Conservation (phyloP, 2,888 invertebrate genomes). For the Meiosimyza platycephala region DNA sequence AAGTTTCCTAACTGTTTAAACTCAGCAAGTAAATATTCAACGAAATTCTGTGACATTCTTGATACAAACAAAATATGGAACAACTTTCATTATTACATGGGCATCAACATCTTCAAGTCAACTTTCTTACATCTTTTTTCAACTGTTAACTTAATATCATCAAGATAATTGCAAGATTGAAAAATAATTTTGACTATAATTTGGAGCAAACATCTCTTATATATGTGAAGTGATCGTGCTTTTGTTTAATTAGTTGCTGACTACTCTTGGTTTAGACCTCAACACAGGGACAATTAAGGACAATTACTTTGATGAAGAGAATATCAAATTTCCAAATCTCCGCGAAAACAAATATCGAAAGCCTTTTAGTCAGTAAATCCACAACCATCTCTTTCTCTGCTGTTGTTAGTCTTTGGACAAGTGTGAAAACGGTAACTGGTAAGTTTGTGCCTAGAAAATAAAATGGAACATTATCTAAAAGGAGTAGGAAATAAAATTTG, state of each 20-base stretch:
- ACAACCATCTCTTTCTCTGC: constrained; percentile 22
- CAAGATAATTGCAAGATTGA: no score
- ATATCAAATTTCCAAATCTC: background rate
- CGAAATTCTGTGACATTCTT: no score
- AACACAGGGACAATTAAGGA: constrained; percentile 26
- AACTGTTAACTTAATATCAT: no score
- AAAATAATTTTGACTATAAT: no score
- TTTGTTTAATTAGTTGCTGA: constrained; percentile 4
- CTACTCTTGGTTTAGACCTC: background rate
- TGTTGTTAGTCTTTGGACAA: constrained; percentile 34
- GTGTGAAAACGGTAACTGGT: constrained; percentile 29
- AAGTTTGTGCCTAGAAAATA: constrained; percentile 22
- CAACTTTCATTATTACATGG: no score
- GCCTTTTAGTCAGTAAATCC: constrained; percentile 33
- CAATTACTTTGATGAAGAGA: constrained; percentile 10
- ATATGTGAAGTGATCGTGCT: background rate
- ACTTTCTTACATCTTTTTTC: no score
- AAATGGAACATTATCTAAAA: background rate
- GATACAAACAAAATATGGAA: no score
- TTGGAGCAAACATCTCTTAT: no score
- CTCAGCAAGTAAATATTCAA: no score
- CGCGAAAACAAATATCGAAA: constrained; percentile 6
- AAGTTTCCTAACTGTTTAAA: no score
- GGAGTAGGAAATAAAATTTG: no score
- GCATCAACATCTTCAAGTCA: no score